Evolutionary conservation across 2,888 invertebrate genomes (phyloP).

Genomic region (Coenonympha glycerion): DNA sequence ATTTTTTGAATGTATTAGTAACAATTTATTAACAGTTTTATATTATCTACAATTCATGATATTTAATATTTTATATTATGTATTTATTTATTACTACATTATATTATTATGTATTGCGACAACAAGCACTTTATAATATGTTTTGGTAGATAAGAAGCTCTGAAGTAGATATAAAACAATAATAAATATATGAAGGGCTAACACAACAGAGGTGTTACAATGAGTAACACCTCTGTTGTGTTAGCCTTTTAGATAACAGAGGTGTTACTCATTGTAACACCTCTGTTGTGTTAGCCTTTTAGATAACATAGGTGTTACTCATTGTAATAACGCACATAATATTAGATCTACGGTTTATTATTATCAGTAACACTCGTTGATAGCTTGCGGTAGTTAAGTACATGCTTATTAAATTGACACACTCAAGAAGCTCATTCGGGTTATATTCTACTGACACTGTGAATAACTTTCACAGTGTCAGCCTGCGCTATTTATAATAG

Average conservation of each 20-base stretch:
- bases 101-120: too few relatives aligned
- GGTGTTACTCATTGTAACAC: too few relatives aligned
- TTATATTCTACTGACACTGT: neutral
- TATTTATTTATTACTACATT: neutral
- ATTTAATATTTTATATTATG: neutral
- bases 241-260: too few relatives aligned
- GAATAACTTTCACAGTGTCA: neutral
- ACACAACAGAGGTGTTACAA: conserved; percentile 39
- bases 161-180: conserved; percentile 44
- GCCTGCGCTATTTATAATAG: neutral
- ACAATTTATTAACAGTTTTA: too few relatives aligned
- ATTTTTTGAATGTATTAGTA: too few relatives aligned
- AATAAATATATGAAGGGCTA: conserved; percentile 59
- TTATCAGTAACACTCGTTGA: conserved; percentile 9
- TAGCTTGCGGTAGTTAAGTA: conserved; percentile 11
- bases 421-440: neutral
- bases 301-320: conserved; percentile 44
- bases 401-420: conserved; percentile 11
- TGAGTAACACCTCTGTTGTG: too few relatives aligned
- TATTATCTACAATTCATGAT: neutral
- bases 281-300: too few relatives aligned
- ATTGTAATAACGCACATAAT: conserved; percentile 18
- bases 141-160: conserved; percentile 48
- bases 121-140: conserved; percentile 59
- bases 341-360: conserved; percentile 3